A percentile compares a stretch with the other conserved stretches of the same genome.
Conservation (phyloP, 2,113 vertebrate species). For the Campylorhamphus procurvoides region DNA sequence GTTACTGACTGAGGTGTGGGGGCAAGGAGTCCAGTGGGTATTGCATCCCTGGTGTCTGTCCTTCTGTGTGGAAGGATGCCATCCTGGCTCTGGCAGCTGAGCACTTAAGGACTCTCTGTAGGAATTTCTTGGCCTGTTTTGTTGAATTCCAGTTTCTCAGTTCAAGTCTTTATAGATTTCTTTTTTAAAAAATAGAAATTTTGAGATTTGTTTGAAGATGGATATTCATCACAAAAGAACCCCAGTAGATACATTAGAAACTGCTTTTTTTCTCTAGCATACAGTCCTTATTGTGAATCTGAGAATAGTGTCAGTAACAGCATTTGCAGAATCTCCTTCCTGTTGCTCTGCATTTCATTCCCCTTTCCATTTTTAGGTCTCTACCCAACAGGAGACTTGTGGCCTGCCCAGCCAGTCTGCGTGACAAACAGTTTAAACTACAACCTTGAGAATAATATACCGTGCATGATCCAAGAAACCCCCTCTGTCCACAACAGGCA, state of each 20-base stretch:
- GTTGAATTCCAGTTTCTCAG: not conserved
- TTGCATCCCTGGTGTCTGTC: not conserved
- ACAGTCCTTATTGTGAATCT: not conserved
- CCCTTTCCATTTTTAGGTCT: constrained; percentile 64
- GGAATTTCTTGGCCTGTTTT: not conserved
- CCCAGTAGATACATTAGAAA: not conserved
- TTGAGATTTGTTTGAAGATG: not conserved
- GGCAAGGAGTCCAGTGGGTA: not conserved
- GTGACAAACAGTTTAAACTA: constrained; percentile 88
- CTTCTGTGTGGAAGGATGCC: not conserved
- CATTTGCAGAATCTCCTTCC: not conserved
- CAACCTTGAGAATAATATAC: constrained; percentile 80
- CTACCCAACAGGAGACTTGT: constrained; percentile 84
- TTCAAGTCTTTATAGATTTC: not conserved
- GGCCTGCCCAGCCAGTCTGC: constrained; percentile 86
- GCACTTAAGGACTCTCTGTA: not conserved
- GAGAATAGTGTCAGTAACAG: not conserved
- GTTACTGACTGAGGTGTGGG: not conserved
- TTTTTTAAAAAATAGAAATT: not conserved
- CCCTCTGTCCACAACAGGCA: constrained; percentile 84
- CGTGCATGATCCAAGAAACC: constrained; percentile 79
- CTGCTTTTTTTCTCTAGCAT: not conserved
- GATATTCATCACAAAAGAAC: not conserved
- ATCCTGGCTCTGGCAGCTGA: not conserved
- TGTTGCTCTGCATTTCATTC: not conserved